A percentile compares a stretch with the other conserved stretches of the same genome.
These are phyloP conservation scores for Tetragonula carbonaria DNA, from an alignment of 2,888 invertebrate species.

Conservation along the genomic window DNA sequence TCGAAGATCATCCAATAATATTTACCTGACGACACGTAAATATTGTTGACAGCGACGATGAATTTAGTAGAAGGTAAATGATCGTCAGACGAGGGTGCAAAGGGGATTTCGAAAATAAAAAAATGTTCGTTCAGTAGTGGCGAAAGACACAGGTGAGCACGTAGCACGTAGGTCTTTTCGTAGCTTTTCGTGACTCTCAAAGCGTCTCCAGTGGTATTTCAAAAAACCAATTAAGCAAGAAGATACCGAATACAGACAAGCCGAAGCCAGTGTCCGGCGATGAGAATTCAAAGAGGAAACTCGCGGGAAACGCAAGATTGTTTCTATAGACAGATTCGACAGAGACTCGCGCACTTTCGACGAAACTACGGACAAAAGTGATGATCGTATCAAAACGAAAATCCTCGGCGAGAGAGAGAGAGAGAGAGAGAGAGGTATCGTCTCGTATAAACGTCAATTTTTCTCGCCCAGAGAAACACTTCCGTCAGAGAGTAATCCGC, in stretches of 20 bases:
- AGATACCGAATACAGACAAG: conserved; percentile 20
- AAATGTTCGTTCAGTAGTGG: no score
- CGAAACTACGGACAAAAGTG: conserved; percentile 1
- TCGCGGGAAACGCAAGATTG: conserved; percentile 32
- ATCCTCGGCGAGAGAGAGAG: background rate
- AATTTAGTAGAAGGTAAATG: no score
- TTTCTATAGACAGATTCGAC: conserved; percentile 16
- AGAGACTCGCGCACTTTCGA: conserved; percentile 24
- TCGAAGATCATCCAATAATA: no score
- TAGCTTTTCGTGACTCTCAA: conserved; percentile 12
- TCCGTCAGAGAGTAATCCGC: background rate
- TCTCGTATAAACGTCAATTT: no score
- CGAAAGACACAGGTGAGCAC: background rate
- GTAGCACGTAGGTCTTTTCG: no score
- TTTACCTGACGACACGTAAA: no score
- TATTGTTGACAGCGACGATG: no score
- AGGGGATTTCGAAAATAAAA: no score
- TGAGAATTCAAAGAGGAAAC: conserved; percentile 35
- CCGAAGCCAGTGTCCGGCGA: conserved; percentile 15
- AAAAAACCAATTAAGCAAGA: conserved; percentile 48
- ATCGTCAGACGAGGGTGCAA: no score
- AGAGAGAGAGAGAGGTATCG: no score
- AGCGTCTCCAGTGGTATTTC: conserved; percentile 2
- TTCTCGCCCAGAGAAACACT: no score
- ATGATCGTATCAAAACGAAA: conserved; percentile 2